Conservation (phyloP, 2,888 invertebrate genomes). For the Aelia acuminata region DNA sequence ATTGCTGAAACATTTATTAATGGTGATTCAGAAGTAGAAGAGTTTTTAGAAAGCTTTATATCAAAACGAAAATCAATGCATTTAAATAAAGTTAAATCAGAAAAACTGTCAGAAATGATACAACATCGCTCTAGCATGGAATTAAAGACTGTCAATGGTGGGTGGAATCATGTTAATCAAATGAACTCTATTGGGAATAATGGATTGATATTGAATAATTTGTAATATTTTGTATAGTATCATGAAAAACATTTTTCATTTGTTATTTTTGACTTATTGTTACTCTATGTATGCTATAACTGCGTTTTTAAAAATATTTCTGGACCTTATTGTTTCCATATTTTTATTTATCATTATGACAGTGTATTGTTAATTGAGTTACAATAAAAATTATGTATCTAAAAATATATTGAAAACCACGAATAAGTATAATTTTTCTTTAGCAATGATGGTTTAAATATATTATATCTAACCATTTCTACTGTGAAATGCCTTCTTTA, state of each 20-base stretch:
- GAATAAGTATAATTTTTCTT: too few relatives aligned
- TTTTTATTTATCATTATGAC: too few relatives aligned
- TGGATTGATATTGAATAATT: constrained; percentile 45
- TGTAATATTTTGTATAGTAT: background rate
- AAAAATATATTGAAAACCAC: too few relatives aligned
- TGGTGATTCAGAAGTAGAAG: constrained; percentile 80
- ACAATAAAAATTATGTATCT: too few relatives aligned
- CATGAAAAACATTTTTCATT: background rate
- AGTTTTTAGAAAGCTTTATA: constrained; percentile 88
- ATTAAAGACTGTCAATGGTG: constrained; percentile 9
- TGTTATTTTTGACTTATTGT: background rate
- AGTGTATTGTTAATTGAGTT: too few relatives aligned
- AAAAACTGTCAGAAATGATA: constrained; percentile 90
- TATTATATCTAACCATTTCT: too few relatives aligned
- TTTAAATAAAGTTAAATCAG: constrained; percentile 89
- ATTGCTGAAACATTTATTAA: constrained; percentile 85
- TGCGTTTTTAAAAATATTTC: background rate
- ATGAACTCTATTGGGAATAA: constrained; percentile 1
- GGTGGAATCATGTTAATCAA: constrained; percentile 50
- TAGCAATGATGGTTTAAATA: too few relatives aligned
- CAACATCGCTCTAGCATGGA: constrained; percentile 47
- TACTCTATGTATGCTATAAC: background rate
- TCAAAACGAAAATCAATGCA: constrained; percentile 83
- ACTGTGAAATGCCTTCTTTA: too few relatives aligned
- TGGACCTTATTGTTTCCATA: background rate